Evolutionary conservation across 2,888 invertebrate genomes (phyloP), one percentile per base, ranked within the genome.

Genomic region (Luffia ferchaultella): DNA sequence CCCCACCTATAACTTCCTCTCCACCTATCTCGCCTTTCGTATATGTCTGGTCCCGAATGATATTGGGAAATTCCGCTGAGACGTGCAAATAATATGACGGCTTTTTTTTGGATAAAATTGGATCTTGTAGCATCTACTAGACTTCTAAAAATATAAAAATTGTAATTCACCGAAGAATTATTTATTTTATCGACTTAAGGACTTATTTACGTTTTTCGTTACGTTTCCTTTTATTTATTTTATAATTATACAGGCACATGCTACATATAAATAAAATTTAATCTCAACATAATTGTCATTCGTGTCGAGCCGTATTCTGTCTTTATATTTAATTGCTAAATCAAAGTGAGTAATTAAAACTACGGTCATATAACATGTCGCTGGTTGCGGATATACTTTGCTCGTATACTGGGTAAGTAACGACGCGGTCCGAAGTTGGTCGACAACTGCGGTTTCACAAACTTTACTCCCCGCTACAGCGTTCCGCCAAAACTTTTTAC

Each of bases 21-120:
- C 30, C 12, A 30, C 12, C 30, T n/a, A n/a, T n/a, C n/a, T n/a
- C n/a, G n/a, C n/a, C n/a, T n/a, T n/a, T 30, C 30, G 30, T 30
- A 12, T 30, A 12, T 30, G 30, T 30, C 30, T 30, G 30, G 30
- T 30, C 12, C 30, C 3, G 60, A 61, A 64, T 63, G 67, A 68
- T 73, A 73, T 74, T 20, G 46, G 12, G 30, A 30, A 30, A 30
- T 30, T 30, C 30, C 30, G 30, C 30, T 30, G 30, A 30, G 30
- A 30, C 30, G 5, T 7, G 30, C 30, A 3, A 12, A 12, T 30
- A 30, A 30, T 30, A 12, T 12, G 30, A 12, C 30, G 30, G 30
- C 30, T 30, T 30, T n/a, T n/a, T n/a, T n/a, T 30, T 30, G 30
- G 30, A 3, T 30, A 12, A 30, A 30, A 30, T 30, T 7, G 5